These are phyloP conservation scores for Fringilla coelebs DNA, from an alignment of 2,797 vertebrate genomes.

Conservation along the genomic window DNA sequence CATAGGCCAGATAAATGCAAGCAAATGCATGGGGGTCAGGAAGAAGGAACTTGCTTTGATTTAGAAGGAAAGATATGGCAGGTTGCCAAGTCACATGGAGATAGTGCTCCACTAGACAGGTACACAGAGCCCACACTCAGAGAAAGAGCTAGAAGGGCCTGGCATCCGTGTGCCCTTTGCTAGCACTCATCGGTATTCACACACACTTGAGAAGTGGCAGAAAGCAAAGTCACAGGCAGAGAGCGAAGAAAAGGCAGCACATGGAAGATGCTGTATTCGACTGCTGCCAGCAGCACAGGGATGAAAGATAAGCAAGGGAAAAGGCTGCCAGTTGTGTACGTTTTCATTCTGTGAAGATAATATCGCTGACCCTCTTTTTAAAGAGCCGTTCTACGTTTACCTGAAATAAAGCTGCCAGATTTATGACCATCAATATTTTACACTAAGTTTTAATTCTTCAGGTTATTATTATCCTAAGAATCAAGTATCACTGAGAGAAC, in stretches of 20 bases:
- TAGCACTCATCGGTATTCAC: background rate
- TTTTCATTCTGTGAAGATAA: accelerated
- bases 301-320: background rate
- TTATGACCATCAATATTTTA: accelerated
- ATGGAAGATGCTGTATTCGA: accelerated
- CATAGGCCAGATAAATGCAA: accelerated
- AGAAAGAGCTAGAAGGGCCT: background rate
- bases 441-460: accelerated
- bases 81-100: background rate
- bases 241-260: accelerated
- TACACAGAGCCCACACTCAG: background rate
- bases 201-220: accelerated
- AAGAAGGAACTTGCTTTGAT: background rate
- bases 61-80: background rate
- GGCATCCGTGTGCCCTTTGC: accelerated
- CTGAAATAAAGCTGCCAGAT: accelerated
- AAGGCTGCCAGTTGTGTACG: accelerated
- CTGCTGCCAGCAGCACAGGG: accelerated
- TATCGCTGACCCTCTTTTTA: accelerated
- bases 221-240: background rate
- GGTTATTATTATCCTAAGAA: accelerated
- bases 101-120: background rate
- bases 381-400: accelerated
- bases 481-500: accelerated
- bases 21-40: background rate